Evolutionary conservation across 1,140 invertebrate species (phyloP), one percentile per base, ranked within the genome.

Genomic region (Lepeophtheirus salmonis): DNA sequence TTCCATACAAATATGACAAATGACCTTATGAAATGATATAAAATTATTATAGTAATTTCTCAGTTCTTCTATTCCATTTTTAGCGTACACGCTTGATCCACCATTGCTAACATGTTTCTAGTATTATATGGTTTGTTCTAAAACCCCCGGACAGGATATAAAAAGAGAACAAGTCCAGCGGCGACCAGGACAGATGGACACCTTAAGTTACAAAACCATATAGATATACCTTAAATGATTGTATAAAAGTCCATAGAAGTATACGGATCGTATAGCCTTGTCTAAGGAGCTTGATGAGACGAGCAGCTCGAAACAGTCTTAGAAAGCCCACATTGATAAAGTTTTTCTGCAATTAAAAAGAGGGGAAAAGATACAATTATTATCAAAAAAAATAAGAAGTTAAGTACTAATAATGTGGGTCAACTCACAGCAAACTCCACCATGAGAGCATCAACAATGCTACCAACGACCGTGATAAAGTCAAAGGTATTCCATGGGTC

Each of bases 401-500:
- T 10, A 41, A 41, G 30, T 10, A 41, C n/a, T n/a, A n/a, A n/a
- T n/a, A n/a, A n/a, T n/a, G n/a, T n/a, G n/a, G n/a, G n/a, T n/a
- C 23, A 23, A 83, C 84, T 83, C 81, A 94, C 90, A 77, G 88
- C 88, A 73, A 95, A 87, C 79, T 97, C 94, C 70, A 95, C 87
- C 67, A 97, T 91, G 64, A 98, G 77, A 30, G 94, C 94, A 75
- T 99, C 96, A 67, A 97, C 88, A 70, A 97, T 97, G 75, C 92
- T 97, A 67, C 94, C 94, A 71, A 98, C 84, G 65, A 99, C 96
- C 60, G 95, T 99, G 68, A 98, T 89, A 73, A 99, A 96, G 79
- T 99, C 96, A 75, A 99, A 99, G 56, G 87, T 88, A 76, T 99
- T 99, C 96, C 96, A 99, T 2, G 88, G 85, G 75, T 99, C 95